Base-by-base conservation (phyloP, 2,113 vertebrate species). In the Acanthochromis polyacanthus region DNA sequence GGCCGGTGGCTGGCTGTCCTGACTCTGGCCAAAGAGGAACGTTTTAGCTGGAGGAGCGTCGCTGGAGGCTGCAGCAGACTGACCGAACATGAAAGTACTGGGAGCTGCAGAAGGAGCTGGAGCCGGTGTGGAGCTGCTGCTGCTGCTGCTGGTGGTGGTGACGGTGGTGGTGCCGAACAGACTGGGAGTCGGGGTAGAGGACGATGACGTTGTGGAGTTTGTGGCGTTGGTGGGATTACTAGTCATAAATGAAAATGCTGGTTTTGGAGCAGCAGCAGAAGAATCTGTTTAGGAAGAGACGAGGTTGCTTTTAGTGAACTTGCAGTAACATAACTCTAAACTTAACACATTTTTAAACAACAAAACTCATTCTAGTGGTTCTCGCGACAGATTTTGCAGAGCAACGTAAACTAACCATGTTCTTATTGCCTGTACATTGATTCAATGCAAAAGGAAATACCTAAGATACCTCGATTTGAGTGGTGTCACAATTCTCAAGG, bases 1-100 rank as follows among this genome's bases (percentile, higher is more conserved):
- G 79, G 89, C 95, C 16, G 95, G 53, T 3, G 93, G 63, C 79
- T 96, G 93, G 84, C 94, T 95, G 87, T 91, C 96, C 61, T 96
- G 97, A 88, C 94, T 96, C 52, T 93, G 91, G 72, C 96, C 93
- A 70, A 99, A 99, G 10, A 96, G 75, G 61, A 98, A 96, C 0
- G 95, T 76, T 71, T 96, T 97, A 56, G 95, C 89, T 3, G 95
- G 83, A 66, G 92, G 65, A 51, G 91, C 89, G 5, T 93, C 95
- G 55, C 93, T 92, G 80, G 94, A 92, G 85, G 93, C 80, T 0
- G 63, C 38, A 22, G 84, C 59, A 61, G 94, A 86, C 84, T 97
- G 96, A 78, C 97, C 96, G 55, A 98, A 99, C 58, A 98, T 78
- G 23, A 98, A 98, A 63, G 82, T 78, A 80, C 76, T 88, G 17